Evolutionary conservation across 2,113 vertebrate species (phyloP), one percentile per base, ranked within the genome.

Genomic region (Pollachius pollachius): DNA sequence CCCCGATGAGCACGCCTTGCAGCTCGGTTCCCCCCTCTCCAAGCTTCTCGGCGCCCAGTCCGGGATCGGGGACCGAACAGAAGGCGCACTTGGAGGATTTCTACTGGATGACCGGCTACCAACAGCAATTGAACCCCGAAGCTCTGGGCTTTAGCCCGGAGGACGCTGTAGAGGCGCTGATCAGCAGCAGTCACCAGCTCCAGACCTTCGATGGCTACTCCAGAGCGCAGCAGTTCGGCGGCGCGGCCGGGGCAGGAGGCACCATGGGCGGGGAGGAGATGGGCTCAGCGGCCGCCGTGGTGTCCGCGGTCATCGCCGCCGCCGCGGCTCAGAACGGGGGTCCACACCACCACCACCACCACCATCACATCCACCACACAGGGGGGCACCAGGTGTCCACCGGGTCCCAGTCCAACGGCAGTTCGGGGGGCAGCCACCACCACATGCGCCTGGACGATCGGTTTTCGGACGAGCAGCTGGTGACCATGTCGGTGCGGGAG

Each of bases 1-100:
- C 96, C 92, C 97, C 97, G 93, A 99, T 99, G 97, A 99, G 97
- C 96, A 99, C 97, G 92, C 97, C 97, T 89, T 99, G 97, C 96
- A 99, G 97, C 94, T 99, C 97, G 81, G 97, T 99, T 89, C 97
- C 97, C 86, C 97, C 97, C 77, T 99, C 97, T 85, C 97, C 97
- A 91, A 99, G 97, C 94, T 99, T 99, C 96, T 98, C 96, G 93
- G 97, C 95, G 86, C 97, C 97, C 93, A 99, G 97, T 91, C 97
- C 97, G 93, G 95, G 97, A 92, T 97, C 96, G 84, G 96, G 96
- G 92, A 96, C 95, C 90, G 97, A 99, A 86, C 97, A 98, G 93
- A 99, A 99, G 93, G 92, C 92, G 84, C 97, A 96, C 93, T 91
- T 99, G 94, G 97, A 99, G 94, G 97, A 99, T 93, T 98, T 99